Evolutionary conservation across 23 tunicate species (phyloP).

Genomic region (Aplidium turbinatum): DNA sequence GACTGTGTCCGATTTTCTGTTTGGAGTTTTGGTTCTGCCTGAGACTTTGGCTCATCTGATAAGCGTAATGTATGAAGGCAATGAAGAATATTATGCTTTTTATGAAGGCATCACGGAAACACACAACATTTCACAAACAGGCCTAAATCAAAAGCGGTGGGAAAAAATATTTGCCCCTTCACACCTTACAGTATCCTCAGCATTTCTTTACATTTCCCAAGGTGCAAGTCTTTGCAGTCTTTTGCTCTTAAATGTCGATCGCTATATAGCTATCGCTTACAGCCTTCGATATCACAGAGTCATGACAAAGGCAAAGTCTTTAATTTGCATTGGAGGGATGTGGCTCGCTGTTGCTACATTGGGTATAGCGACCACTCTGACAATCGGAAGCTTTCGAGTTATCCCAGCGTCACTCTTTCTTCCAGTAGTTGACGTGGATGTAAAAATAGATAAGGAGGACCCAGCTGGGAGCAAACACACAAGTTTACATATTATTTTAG

Average conservation of each 20-base stretch:
- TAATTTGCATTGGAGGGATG: not conserved
- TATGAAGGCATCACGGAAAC: slow-evolving; percentile 15
- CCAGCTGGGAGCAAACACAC: slow-evolving; percentile 1
- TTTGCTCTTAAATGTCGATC: slow-evolving; percentile 41
- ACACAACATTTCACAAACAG: not conserved
- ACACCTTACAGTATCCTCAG: slow-evolving; percentile 16
- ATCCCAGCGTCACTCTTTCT: slow-evolving; percentile 44
- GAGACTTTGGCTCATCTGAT: slow-evolving; percentile 3
- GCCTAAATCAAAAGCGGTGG: slow-evolving; percentile 19
- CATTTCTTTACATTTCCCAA: slow-evolving; percentile 35
- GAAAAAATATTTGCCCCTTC: slow-evolving; percentile 16
- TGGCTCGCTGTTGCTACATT: slow-evolving; percentile 21
- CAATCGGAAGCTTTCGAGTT: not conserved
- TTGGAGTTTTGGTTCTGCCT: slow-evolving; percentile 43
- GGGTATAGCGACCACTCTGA: slow-evolving; percentile 12
- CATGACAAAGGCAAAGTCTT: slow-evolving; percentile 32
- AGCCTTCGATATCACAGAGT: slow-evolving; percentile 22
- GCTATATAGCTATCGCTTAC: slow-evolving; percentile 40
- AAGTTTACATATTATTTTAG: not conserved
- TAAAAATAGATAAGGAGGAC: too few relatives aligned
- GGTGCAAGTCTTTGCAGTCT: slow-evolving; percentile 55
- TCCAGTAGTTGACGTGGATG: too few relatives aligned
- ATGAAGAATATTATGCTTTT: slow-evolving; percentile 43
- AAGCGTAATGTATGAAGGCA: slow-evolving; percentile 29
- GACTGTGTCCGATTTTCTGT: slow-evolving; percentile 47